These are phyloP conservation scores for Xestia c-nigrum DNA, from an alignment of 2,888 invertebrate genomes.

Conservation along the genomic window DNA sequence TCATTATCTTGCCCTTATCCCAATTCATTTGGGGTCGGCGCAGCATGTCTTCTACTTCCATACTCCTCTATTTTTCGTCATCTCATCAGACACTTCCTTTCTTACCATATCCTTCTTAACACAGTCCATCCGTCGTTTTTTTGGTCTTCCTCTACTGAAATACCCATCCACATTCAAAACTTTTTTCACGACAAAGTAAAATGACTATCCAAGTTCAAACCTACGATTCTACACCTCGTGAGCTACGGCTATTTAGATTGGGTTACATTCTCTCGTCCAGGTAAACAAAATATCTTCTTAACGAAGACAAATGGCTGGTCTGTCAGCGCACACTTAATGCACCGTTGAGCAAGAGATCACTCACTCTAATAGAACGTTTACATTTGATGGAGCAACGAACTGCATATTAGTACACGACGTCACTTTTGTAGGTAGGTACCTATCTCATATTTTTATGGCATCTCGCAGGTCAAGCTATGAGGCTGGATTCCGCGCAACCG, in stretches of 20 bases:
- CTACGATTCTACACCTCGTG: neutral
- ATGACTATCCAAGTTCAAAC: neutral
- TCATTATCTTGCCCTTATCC: no score
- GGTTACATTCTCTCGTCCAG: neutral
- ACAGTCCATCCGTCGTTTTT: no score
- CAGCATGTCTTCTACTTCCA: no score
- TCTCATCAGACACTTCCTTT: no score
- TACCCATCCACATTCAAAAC: no score
- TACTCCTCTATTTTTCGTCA: no score
- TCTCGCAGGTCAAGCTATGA: no score
- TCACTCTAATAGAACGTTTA: slow-evolving; percentile 1
- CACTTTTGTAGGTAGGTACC: neutral
- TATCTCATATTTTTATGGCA: neutral
- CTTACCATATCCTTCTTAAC: no score
- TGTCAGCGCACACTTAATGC: slow-evolving; percentile 15
- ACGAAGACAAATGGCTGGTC: slow-evolving; percentile 9
- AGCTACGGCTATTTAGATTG: neutral
- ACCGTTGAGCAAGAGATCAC: slow-evolving; percentile 19
- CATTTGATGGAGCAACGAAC: neutral
- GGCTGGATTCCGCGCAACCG: no score
- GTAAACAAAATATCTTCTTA: neutral
- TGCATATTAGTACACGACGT: neutral
- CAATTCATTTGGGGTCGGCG: no score
- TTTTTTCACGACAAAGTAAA: neutral
- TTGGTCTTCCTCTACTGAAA: no score